These are phyloP conservation scores for Ceraclea dissimilis DNA, from an alignment of 2,888 invertebrate genomes.

Conservation along the genomic window DNA sequence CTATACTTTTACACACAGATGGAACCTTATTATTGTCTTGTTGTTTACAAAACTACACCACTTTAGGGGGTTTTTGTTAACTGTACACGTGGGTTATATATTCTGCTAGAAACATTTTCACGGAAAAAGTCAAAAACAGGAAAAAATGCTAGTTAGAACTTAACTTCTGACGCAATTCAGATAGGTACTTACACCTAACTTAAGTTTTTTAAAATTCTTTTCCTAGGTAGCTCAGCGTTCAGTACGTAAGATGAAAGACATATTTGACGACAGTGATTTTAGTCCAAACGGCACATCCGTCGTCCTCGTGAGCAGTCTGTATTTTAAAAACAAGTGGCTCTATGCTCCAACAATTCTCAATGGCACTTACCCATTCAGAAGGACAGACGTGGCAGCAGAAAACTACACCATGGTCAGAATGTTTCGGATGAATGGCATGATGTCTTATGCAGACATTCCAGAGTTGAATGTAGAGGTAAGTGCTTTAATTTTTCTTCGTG, in stretches of 20 bases:
- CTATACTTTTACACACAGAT: too few species aligned
- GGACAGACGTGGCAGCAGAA: conserved; percentile 28
- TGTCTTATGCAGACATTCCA: conserved; percentile 36
- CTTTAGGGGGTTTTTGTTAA: too few species aligned
- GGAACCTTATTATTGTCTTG: too few species aligned
- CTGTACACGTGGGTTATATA: too few species aligned
- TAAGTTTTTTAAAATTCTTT: too few species aligned
- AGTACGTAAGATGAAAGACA: conserved; percentile 38
- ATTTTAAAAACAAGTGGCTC: conserved; percentile 41
- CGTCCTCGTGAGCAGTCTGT: conserved; percentile 35
- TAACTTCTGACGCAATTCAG: too few species aligned
- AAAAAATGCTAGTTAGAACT: too few species aligned
- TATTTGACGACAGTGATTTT: conserved; percentile 41
- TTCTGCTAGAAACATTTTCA: too few species aligned
- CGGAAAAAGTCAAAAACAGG: too few species aligned
- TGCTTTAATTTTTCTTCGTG: conserved; percentile 4
- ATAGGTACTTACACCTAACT: too few species aligned
- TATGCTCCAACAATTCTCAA: conserved; percentile 43
- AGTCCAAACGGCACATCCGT: conserved; percentile 32
- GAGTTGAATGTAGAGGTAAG: conserved; percentile 42
- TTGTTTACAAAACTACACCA: too few species aligned
- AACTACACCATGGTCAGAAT: conserved; percentile 31
- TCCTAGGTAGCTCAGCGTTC: conserved; percentile 31
- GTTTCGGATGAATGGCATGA: conserved; percentile 42
- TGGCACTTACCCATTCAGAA: conserved; percentile 33